Percentiles rank a stretch among this genome's conserved stretches.
phyloP scores from a whole-genome alignment of 1,140 invertebrate species.

The Heliconius hermathena region DNA sequence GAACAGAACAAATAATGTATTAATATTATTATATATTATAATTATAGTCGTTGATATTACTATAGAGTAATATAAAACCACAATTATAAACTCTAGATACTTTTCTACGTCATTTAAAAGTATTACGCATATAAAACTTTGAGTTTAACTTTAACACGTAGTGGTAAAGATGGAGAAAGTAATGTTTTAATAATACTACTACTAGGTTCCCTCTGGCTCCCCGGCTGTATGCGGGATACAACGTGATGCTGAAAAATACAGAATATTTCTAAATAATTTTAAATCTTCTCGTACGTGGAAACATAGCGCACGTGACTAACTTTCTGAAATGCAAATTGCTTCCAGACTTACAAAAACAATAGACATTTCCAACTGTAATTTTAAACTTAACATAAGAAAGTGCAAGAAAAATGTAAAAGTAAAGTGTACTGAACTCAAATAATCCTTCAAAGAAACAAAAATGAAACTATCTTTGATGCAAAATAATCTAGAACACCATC shows the following conservation, averaged over 20 bases:
- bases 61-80: too few relatives aligned
- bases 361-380: neutral
- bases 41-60: too few relatives aligned
- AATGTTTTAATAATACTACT: too few relatives aligned
- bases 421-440: neutral
- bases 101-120: too few relatives aligned
- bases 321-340: neutral
- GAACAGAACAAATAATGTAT: too few relatives aligned
- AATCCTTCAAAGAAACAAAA: neutral
- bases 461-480: neutral
- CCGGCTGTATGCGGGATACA: too few relatives aligned
- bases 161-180: too few relatives aligned
- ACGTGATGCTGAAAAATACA: neutral
- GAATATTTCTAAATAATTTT: neutral
- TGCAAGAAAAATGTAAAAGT: slow-evolving; percentile 1
- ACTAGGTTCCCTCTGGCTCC: too few relatives aligned
- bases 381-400: neutral
- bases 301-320: neutral
- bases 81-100: too few relatives aligned
- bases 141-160: too few relatives aligned
- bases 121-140: too few relatives aligned
- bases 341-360: neutral
- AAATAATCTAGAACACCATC: neutral
- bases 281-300: neutral
- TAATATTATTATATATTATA: too few relatives aligned